Evolutionary conservation across 2,888 invertebrate species (phyloP).

Genomic region (Tortrix viridana): DNA sequence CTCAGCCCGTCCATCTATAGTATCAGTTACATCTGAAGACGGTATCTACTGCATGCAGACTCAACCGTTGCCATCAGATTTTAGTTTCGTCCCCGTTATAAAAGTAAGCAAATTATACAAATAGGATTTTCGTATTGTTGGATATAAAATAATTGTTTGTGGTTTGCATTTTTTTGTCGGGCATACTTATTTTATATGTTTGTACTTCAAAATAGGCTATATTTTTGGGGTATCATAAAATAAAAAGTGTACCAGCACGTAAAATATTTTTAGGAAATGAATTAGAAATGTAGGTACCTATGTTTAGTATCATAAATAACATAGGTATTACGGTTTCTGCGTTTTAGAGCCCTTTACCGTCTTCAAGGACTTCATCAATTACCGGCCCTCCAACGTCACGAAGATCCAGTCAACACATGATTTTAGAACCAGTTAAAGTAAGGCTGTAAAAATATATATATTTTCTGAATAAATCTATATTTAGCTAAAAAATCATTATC

Average conservation of each 20-base stretch:
- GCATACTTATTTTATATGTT: too few relatives aligned
- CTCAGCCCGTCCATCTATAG: constrained; percentile 79
- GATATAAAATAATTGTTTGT: too few relatives aligned
- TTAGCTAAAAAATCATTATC: not conserved
- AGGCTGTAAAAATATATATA: not conserved
- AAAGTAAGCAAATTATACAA: constrained; percentile 53
- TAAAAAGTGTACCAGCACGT: too few relatives aligned
- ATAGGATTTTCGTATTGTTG: too few relatives aligned
- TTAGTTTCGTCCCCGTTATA: constrained; percentile 74
- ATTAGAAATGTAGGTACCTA: too few relatives aligned
- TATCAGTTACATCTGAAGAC: constrained; percentile 78
- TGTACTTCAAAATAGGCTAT: too few relatives aligned
- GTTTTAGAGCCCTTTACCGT: constrained; percentile 66
- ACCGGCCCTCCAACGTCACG: constrained; percentile 75
- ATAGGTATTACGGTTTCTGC: too few relatives aligned
- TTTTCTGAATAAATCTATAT: not conserved
- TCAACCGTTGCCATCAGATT: constrained; percentile 75
- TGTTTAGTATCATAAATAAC: too few relatives aligned
- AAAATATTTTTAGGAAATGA: too few relatives aligned
- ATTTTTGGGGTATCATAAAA: too few relatives aligned
- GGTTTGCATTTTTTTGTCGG: too few relatives aligned
- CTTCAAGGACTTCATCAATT: constrained; percentile 72
- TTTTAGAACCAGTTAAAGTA: constrained; percentile 73
- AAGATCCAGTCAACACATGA: constrained; percentile 74
- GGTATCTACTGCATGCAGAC: constrained; percentile 70